phyloP scores from a whole-genome alignment of 2,113 vertebrate genomes.

The Triplophysa rosa region DNA sequence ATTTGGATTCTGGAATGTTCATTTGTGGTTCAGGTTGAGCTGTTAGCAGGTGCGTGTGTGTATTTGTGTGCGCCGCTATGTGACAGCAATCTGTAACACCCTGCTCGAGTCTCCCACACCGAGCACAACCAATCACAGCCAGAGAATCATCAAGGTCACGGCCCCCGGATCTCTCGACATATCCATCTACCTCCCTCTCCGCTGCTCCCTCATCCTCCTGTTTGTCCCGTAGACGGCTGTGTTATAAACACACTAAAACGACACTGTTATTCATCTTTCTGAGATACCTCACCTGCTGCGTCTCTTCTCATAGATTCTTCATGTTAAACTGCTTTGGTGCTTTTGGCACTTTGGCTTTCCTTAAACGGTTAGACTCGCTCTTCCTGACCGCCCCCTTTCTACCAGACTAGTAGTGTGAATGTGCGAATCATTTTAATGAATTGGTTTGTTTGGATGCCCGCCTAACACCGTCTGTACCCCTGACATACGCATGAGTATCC shows the following conservation, averaged over 20 bases:
- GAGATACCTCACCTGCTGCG: slow-evolving; percentile 16
- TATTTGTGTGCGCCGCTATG: slow-evolving; percentile 22
- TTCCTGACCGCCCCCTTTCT: too few species aligned
- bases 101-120: slow-evolving; percentile 59
- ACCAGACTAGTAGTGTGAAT: too few species aligned
- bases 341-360: too few species aligned
- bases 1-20: too few species aligned
- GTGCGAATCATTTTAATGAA: too few species aligned
- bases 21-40: too few species aligned
- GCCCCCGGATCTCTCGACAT: background rate
- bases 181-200: background rate
- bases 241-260: slow-evolving; percentile 10
- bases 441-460: background rate
- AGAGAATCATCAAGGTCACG: slow-evolving; percentile 55
- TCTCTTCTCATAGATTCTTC: slow-evolving; percentile 4
- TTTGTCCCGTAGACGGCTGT: background rate
- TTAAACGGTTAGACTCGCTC: too few species aligned
- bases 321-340: too few species aligned
- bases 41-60: background rate
- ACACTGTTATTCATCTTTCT: background rate
- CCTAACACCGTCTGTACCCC: background rate
- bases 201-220: background rate
- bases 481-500: slow-evolving; percentile 40
- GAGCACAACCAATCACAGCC: slow-evolving; percentile 33
- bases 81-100: slow-evolving; percentile 48